phyloP scores from a whole-genome alignment of 1,140 invertebrate species.

The Euura saliciscinereae region DNA sequence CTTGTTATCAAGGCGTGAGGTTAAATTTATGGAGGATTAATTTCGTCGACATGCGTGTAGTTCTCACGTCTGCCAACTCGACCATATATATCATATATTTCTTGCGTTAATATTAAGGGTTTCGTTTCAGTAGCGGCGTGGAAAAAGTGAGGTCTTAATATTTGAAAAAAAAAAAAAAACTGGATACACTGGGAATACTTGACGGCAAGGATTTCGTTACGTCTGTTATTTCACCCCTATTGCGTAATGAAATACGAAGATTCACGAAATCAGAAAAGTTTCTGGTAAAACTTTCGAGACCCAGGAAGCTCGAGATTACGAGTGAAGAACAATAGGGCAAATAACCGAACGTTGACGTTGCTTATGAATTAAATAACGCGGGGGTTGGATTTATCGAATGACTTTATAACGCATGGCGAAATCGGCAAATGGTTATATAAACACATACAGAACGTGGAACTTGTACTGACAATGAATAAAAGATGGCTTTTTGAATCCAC shows the following conservation, averaged over 20 bases:
- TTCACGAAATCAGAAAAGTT: no score
- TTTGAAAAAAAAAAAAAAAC: not conserved
- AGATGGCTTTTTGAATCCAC: conserved; percentile 40
- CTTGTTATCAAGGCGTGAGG: no score
- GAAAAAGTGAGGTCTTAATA: not conserved
- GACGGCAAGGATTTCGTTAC: not conserved
- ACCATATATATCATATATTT: not conserved
- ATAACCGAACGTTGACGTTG: no score
- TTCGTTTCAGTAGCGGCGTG: not conserved
- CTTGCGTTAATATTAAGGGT: not conserved
- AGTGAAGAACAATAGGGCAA: no score
- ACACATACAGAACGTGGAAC: not conserved
- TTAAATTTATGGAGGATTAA: no score
- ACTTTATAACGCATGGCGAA: not conserved
- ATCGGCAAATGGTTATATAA: not conserved
- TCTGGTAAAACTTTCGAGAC: no score
- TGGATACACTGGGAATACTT: not conserved
- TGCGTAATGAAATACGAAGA: no score
- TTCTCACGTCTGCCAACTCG: not conserved
- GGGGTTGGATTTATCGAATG: no score
- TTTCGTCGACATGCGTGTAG: no score
- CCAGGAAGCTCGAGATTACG: no score
- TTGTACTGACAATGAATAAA: conserved; percentile 37
- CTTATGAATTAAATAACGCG: no score
- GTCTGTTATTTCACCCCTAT: no score